Evolutionary conservation across 2,113 vertebrate species (phyloP), one percentile per base, ranked within the genome.

Genomic region (Epinephelus cyanopodus): DNA sequence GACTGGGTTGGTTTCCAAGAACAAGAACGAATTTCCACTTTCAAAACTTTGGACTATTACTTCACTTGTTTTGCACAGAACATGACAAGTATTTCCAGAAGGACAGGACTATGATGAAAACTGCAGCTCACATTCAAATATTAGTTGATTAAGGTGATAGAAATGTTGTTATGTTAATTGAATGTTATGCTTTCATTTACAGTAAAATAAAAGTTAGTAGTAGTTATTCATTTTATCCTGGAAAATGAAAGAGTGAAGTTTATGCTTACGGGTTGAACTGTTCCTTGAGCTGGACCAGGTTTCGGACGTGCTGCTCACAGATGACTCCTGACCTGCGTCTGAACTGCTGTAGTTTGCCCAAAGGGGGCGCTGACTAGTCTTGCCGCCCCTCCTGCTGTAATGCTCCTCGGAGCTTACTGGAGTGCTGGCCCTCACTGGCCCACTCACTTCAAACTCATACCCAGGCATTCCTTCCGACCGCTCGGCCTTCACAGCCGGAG

Each of bases 181-280:
- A 5, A 5, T 21, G 1, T 68, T 52, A 10, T 50, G 17, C 47
- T 53, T 53, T 33, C 2, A 53, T 10, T 37, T 42, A n/a, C 61
- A 42, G 1, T 39, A 58, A 29, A 27, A 62, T 45, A 45, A 17
- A 18, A 64, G 9, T n/a, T 53, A 37, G 0, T 6, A 37, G 33
- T 37, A 47, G 3, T 45, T 63, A 63, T 27, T 33, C 3, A 5
- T 74, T 13, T 25, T 9, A 21, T 3, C 25, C 13, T 21, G 12
- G 65, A 57, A 67, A 47, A 63, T 23, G 27, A 18, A n/a, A 3
- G 15, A 74, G 25, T 60, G 29, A 70, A 84, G 18, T 21, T 23
- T 53, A 37, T 53, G 76, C 94, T 95, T 75, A 95, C 95, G 54
- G 62, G 87, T 93, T 56, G 87, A 93, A 81, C 76, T 90, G 74